Evolutionary conservation across 2,113 vertebrate genomes (phyloP), one percentile per base, ranked within the genome.

Genomic region (Ameiurus melas): DNA sequence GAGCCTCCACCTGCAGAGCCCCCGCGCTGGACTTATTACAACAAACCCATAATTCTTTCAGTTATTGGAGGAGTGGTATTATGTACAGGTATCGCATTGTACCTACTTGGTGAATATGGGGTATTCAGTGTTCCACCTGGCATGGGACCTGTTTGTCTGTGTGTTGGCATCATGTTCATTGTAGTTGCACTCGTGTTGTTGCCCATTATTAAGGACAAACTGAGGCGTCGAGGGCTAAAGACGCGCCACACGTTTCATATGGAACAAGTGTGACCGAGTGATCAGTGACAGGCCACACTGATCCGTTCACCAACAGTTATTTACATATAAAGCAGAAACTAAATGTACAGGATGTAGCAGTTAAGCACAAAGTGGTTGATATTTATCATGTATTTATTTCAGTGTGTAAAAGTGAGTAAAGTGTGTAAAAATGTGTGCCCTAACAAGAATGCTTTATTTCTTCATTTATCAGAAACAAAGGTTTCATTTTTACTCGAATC

Each of bases 161-260:
- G 92, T 14, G 53, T 94, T 0, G 93, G 94, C 22, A 86, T 96
- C 68, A 75, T 94, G 89, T 93, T 96, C 83, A 85, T 93, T 3
- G 91, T 95, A 86, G 89, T 93, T 57, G 94, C 92, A 30, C 87
- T 93, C 22, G 93, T 92, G 58, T 95, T 93, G 92, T 79, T 95
- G 43, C 92, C 92, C 0, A 55, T 94, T 1, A 82, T 94, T 85
- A 95, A 94, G 64, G 92, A 95, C 86, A 92, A 93, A 73, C 79
- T 90, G 51, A 92, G 85, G 33, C 60, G 89, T 0, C 92, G 92
- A 68, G 84, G 64, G 0, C 91, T 73, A 30, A 91, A 62, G 58
- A 36, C 30, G 5, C 25, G 47, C 4, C 20, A 9, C 33, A 19
- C 27, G 20, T 17, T 81, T 88, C 55, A 58, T 62, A 43, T 55